These are phyloP conservation scores for Gephyroberyx darwinii DNA, from an alignment of 2,797 vertebrate genomes.

Conservation along the genomic window DNA sequence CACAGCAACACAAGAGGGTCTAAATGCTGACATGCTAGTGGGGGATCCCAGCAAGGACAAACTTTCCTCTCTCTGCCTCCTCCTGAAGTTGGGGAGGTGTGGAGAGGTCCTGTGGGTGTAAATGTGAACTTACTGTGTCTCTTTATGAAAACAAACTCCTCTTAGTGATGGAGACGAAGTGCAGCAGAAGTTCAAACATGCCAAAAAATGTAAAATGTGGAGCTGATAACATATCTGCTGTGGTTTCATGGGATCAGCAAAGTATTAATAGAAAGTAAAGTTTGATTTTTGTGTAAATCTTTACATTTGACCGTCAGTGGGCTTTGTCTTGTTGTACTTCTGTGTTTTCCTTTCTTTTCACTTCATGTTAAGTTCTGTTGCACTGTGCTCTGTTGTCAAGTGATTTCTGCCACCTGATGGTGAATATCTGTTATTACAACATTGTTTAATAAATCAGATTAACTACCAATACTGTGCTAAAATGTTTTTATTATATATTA, in stretches of 20 bases:
- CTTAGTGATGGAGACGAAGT: no score
- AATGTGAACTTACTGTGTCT: no score
- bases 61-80: neutral
- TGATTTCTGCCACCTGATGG: slow-evolving; percentile 47
- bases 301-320: neutral
- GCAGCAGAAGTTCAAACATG: no score
- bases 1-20: neutral
- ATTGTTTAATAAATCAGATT: neutral
- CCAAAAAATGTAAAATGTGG: no score
- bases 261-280: no score
- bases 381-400: neutral
- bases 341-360: neutral
- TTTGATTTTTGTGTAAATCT: no score
- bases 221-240: no score
- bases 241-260: no score
- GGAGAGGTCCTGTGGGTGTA: neutral
- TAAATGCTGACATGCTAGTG: neutral
- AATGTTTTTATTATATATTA: neutral
- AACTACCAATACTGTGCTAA: neutral
- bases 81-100: neutral
- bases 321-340: neutral
- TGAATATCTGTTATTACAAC: neutral
- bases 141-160: no score
- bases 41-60: neutral
- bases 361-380: neutral